Evolutionary conservation across 2,888 invertebrate species (phyloP).

Genomic region (Melinopterus prodromus): DNA sequence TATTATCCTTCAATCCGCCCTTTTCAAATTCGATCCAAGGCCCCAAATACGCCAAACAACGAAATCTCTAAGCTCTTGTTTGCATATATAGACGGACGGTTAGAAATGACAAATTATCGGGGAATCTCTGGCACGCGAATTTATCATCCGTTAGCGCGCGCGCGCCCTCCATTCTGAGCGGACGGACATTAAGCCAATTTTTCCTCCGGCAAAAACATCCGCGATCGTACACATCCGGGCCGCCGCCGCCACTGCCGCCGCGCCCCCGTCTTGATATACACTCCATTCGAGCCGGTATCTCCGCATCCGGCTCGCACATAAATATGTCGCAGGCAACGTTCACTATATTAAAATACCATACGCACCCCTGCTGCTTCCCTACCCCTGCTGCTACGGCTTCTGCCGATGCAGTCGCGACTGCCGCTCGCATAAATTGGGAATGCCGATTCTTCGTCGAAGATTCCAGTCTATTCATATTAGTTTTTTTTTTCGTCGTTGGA

Average conservation of each 20-base stretch:
- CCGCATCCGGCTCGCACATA: slow-evolving; percentile 15
- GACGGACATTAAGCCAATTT: slow-evolving; percentile 11
- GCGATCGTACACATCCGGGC: slow-evolving; percentile 18
- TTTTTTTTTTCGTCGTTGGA: neutral
- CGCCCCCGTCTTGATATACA: slow-evolving; percentile 21
- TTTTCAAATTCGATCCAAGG: too few species aligned
- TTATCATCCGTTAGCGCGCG: slow-evolving; percentile 11
- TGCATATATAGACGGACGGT: neutral
- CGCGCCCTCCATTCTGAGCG: neutral
- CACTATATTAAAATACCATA: slow-evolving; percentile 23
- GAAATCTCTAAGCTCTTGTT: too few species aligned
- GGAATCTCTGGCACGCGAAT: slow-evolving; percentile 10
- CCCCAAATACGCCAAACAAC: neutral
- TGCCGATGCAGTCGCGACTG: neutral
- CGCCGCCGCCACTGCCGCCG: neutral
- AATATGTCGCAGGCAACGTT: slow-evolving; percentile 22
- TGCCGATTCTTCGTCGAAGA: neutral
- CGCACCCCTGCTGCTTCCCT: neutral
- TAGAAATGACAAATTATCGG: slow-evolving; percentile 18
- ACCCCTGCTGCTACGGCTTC: neutral
- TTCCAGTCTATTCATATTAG: neutral
- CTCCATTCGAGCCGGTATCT: slow-evolving; percentile 7
- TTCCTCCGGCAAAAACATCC: slow-evolving; percentile 21
- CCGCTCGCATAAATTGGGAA: slow-evolving; percentile 7
- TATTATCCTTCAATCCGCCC: too few species aligned